Evolutionary conservation across 1,140 invertebrate species (phyloP).

Genomic region (Tachypleus tridentatus): DNA sequence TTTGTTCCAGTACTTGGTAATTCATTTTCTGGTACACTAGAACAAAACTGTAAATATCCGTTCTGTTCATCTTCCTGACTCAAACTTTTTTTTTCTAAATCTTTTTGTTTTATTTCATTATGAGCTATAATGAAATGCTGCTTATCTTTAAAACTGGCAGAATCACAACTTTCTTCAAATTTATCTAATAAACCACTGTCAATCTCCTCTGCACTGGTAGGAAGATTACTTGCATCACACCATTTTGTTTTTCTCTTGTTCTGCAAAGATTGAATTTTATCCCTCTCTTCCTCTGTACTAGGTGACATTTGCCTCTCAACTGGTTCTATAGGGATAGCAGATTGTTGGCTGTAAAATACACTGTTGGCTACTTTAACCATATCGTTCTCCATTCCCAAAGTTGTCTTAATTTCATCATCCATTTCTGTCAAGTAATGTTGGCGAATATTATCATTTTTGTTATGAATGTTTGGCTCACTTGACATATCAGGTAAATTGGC

Average conservation of each 20-base stretch:
- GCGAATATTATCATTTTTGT: slow-evolving; percentile 15
- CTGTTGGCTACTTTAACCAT: not conserved
- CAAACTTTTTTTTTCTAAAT: not conserved
- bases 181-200: too few relatives aligned
- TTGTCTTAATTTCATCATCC: slow-evolving; percentile 6
- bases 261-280: too few relatives aligned
- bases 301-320: too few relatives aligned
- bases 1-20: not conserved
- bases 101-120: not conserved
- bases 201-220: too few relatives aligned
- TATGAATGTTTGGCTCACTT: not conserved
- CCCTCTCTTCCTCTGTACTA: too few relatives aligned
- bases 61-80: slow-evolving; percentile 1
- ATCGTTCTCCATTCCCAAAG: not conserved
- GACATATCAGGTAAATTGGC: slow-evolving; percentile 12
- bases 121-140: not conserved
- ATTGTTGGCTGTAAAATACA: not conserved
- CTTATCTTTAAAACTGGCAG: too few relatives aligned
- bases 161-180: too few relatives aligned
- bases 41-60: slow-evolving; percentile 16
- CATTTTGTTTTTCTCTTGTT: too few relatives aligned
- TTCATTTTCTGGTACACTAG: slow-evolving; percentile 4
- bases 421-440: not conserved
- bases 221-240: too few relatives aligned
- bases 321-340: not conserved